Evolutionary conservation across 2,113 vertebrate species (phyloP).

Genomic region (Gnathonemus echidnorhynchus): DNA sequence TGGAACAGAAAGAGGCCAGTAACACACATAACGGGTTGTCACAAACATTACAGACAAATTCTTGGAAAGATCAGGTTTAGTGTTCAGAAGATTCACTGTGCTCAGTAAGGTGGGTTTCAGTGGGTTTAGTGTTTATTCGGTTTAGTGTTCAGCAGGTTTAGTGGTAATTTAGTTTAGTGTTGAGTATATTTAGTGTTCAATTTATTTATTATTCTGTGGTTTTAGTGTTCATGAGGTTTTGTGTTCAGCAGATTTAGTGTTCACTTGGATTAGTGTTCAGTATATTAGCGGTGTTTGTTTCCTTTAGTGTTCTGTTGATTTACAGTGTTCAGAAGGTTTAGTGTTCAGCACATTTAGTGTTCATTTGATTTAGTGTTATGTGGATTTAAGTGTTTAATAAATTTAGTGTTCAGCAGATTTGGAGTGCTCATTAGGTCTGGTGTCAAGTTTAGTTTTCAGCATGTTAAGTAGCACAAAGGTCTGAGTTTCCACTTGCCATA

Average conservation of each 20-base stretch:
- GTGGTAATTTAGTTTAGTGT: neutral
- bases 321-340: neutral
- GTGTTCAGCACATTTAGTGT: neutral
- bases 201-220: neutral
- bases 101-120: neutral
- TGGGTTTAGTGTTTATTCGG: neutral
- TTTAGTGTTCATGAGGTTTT: neutral
- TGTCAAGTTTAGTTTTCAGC: neutral
- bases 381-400: too few relatives aligned
- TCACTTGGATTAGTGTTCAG: neutral
- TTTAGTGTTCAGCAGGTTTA: neutral
- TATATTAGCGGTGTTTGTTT: neutral
- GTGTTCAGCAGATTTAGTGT: neutral
- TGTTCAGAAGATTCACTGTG: neutral
- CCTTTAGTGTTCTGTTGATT: neutral
- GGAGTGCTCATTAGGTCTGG: neutral
- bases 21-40: neutral
- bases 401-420: neutral
- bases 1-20: neutral
- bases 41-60: neutral
- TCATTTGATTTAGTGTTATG: too few relatives aligned
- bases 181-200: neutral
- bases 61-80: neutral
- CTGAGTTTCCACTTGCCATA: constrained; percentile 28
- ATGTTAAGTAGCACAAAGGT: constrained; percentile 22